Evolutionary conservation across 2,797 vertebrate species (phyloP).

Genomic region (Eospalax fontanierii): DNA sequence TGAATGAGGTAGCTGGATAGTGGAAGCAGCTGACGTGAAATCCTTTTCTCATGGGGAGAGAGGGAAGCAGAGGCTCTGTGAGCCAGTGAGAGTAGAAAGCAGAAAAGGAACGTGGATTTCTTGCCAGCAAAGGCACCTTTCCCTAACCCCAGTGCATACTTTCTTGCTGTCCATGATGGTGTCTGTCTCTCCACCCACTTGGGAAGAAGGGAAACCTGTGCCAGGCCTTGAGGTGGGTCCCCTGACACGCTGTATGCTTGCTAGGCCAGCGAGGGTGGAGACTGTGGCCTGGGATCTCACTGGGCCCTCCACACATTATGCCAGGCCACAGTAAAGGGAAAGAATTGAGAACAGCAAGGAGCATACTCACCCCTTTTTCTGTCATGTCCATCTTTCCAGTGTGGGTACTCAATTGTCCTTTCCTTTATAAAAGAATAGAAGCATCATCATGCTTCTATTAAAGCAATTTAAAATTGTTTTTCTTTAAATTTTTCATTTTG

Average conservation of each 20-base stretch:
- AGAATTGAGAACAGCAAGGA: neutral
- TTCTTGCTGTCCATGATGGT: neutral
- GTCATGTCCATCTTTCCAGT: neutral
- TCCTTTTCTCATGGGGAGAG: neutral
- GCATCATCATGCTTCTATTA: conserved; percentile 5
- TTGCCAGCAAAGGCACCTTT: neutral
- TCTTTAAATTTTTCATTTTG: conserved; percentile 46
- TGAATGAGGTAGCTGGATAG: neutral
- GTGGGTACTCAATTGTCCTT: neutral
- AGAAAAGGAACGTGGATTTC: neutral
- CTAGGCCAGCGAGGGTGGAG: neutral
- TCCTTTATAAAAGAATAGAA: neutral
- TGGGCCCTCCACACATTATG: neutral
- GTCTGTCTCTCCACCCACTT: neutral
- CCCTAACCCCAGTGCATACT: neutral
- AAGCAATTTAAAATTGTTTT: conserved; percentile 16
- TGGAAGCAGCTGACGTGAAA: neutral
- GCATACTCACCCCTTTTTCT: neutral
- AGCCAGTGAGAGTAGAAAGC: neutral
- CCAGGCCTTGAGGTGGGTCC: neutral
- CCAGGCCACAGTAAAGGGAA: neutral
- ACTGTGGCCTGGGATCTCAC: neutral
- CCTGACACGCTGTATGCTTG: neutral
- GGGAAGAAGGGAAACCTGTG: neutral
- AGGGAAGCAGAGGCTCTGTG: neutral